Evolutionary conservation across 2,797 vertebrate genomes (phyloP), one percentile per base, ranked within the genome.

Genomic region (Microchirus variegatus): DNA sequence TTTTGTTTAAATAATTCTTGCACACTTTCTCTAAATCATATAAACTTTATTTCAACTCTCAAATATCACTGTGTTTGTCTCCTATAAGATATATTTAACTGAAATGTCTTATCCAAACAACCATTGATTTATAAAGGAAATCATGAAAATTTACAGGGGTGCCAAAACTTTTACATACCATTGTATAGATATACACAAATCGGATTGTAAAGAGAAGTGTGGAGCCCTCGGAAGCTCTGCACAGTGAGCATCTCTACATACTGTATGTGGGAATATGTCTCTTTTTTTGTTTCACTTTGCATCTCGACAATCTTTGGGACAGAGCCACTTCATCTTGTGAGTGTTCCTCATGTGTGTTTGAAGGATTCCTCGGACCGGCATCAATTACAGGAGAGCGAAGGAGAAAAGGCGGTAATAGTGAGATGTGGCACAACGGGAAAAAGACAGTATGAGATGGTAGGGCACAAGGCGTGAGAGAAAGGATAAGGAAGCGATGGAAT

Each of bases 261-360:
- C n/a, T n/a, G n/a, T n/a, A n/a, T 73, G 70, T 75, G 53, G 53
- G 41, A 15, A 42, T 63, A 70, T 31, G 61, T 51, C 37, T 60
- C 69, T 48, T 57, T 70, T 38, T 73, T 26, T 48, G 53, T 83
- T 83, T 79, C 74, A 86, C 83, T 73, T 77, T 31, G 45, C 51
- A 72, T 78, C 59, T 55, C 40, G 50, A 67, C 59, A 4, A 6
- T 6, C 59, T 75, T 77, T 77, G 45, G 80, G 55, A 59, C 59
- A 69, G 31, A 57, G 43, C 37, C 14, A 60, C 41, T 63, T 73
- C 73, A 53, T 60, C 36, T 63, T 57, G 35, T 50, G 45, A 12
- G 2, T 69, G 59, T 75, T 82, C 22, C 47, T 56, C 60, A 1
- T 54, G 43, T 79, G 43, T 77, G 48, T 80, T 58, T 49, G 49